phyloP scores from a whole-genome alignment of 2,797 vertebrate genomes.

The Clarias fuscus region DNA sequence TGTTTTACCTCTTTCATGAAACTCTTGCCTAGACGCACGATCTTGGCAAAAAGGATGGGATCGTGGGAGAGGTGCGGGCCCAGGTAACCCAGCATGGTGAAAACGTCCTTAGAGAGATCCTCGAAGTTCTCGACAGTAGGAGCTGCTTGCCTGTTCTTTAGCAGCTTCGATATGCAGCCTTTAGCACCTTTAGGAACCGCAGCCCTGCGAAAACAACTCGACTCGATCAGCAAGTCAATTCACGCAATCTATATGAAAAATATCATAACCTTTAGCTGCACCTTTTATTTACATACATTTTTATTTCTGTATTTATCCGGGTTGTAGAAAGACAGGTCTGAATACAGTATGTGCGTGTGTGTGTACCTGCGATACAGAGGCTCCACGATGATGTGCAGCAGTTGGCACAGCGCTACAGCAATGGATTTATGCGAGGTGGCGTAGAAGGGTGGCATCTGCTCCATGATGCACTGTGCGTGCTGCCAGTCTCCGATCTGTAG shows the following conservation, averaged over 20 bases:
- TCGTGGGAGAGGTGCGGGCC: slow-evolving; percentile 96
- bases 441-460: slow-evolving; percentile 97
- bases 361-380: slow-evolving; percentile 92
- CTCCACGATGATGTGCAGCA: slow-evolving; percentile 92
- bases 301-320: not conserved
- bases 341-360: not conserved
- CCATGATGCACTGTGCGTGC: slow-evolving; percentile 95
- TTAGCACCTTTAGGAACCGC: slow-evolving; percentile 94
- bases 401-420: slow-evolving; percentile 91
- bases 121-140: slow-evolving; percentile 88
- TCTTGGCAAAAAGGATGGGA: slow-evolving; percentile 93
- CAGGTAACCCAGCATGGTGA: slow-evolving; percentile 95
- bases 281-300: not conserved
- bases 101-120: slow-evolving; percentile 88
- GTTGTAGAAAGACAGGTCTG: not conserved
- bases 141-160: slow-evolving; percentile 85
- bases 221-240: not conserved
- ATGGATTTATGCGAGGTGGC: slow-evolving; percentile 94
- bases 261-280: not conserved
- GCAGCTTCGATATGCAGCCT: slow-evolving; percentile 77
- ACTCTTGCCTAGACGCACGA: slow-evolving; percentile 92
- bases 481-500: slow-evolving; percentile 97
- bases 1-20: slow-evolving; percentile 97
- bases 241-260: not conserved
- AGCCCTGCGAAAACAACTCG: slow-evolving; percentile 70